Evolutionary conservation across 2,888 invertebrate genomes (phyloP).

Genomic region (Hyposoter didymator): DNA sequence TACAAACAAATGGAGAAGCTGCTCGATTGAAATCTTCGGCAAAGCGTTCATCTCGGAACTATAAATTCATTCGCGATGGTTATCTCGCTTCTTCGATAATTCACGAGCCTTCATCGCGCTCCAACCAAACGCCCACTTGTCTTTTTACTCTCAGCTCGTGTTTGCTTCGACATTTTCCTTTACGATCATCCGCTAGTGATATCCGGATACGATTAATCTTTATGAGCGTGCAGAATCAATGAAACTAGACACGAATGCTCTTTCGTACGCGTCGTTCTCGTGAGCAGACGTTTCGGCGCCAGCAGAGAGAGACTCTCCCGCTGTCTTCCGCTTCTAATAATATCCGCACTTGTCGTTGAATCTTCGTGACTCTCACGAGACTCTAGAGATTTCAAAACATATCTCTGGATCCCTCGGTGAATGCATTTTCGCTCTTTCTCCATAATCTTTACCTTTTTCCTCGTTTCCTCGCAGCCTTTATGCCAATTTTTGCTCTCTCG

Average conservation of each 20-base stretch:
- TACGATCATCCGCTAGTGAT: conserved; percentile 7
- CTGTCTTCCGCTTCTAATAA: conserved; percentile 57
- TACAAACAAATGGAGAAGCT: conserved; percentile 14
- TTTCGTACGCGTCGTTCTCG: conserved; percentile 1
- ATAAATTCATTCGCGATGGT: conserved; percentile 56
- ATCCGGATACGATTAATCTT: neutral
- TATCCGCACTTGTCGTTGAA: conserved; percentile 16
- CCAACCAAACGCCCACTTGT: conserved; percentile 15
- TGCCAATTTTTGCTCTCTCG: neutral
- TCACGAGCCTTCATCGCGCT: conserved; percentile 38
- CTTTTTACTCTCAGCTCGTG: conserved; percentile 3
- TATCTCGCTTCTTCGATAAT: conserved; percentile 28
- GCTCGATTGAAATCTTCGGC: conserved; percentile 26
- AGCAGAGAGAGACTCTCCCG: conserved; percentile 40
- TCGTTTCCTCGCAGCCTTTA: neutral
- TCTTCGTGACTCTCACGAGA: neutral
- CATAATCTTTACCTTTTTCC: neutral
- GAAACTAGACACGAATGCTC: neutral
- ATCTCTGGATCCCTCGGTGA: neutral
- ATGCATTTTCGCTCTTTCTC: neutral
- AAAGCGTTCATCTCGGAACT: conserved; percentile 43
- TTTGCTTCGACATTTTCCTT: neutral
- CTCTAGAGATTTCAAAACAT: conserved; percentile 13
- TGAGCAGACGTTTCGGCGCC: conserved; percentile 49
- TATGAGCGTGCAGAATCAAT: conserved; percentile 27